A percentile compares a stretch with the other conserved stretches of the same genome.
These are phyloP conservation scores for Esox niger DNA, from an alignment of 2,113 vertebrate species.

Conservation along the genomic window DNA sequence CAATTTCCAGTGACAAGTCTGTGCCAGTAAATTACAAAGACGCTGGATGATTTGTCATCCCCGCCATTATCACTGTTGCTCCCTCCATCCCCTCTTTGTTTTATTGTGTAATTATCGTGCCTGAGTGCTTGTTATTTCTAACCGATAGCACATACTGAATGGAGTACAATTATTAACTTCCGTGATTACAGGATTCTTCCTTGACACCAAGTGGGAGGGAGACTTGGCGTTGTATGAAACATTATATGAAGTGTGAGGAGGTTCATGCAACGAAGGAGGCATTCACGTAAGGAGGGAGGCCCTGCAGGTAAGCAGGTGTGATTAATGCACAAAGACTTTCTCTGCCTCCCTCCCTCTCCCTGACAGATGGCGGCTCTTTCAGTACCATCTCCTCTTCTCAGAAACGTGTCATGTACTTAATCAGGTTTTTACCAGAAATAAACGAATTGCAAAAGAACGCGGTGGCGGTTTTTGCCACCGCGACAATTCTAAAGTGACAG, in stretches of 20 bases:
- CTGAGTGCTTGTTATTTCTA: background rate
- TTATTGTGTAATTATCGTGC: background rate
- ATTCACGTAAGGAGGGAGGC: constrained; percentile 23
- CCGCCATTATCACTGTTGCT: constrained; percentile 3
- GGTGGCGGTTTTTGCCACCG: constrained; percentile 17
- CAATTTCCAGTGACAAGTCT: constrained; percentile 24
- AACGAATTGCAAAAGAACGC: constrained; percentile 32
- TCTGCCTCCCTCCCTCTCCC: constrained; percentile 10
- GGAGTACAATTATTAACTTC: background rate
- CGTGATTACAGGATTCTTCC: background rate
- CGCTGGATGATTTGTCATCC: constrained; percentile 6
- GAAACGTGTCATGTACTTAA: constrained; percentile 51
- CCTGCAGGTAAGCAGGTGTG: constrained; percentile 62
- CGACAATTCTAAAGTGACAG: constrained; percentile 14
- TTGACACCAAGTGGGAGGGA: constrained; percentile 1
- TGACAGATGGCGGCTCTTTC: constrained; percentile 62
- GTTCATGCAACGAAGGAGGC: constrained; percentile 21
- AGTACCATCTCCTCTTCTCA: constrained; percentile 51
- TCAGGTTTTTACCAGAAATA: constrained; percentile 44
- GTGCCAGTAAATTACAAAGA: background rate
- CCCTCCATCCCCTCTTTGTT: background rate
- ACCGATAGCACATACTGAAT: background rate
- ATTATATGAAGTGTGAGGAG: constrained; percentile 15
- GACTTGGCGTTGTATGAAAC: constrained; percentile 16
- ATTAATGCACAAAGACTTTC: constrained; percentile 55